Evolutionary conservation across 2,113 vertebrate species (phyloP).

Genomic region (Poeciliopsis retropinna): DNA sequence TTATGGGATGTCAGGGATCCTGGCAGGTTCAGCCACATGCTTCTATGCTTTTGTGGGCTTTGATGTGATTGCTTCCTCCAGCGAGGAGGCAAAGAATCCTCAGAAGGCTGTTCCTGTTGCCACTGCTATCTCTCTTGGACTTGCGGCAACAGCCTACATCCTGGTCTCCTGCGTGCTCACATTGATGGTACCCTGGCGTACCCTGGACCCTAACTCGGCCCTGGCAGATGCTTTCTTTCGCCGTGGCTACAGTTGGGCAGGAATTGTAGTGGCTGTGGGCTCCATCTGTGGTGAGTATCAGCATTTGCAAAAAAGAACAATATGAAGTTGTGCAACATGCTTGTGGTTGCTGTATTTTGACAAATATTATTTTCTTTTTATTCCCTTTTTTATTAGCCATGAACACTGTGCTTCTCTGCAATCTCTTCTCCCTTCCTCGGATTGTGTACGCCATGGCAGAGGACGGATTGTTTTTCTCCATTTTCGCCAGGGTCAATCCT

Average conservation of each 20-base stretch:
- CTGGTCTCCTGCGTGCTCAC: slow-evolving; percentile 92
- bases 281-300: slow-evolving; percentile 93
- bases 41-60: slow-evolving; percentile 97
- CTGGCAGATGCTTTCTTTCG: slow-evolving; percentile 92
- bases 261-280: slow-evolving; percentile 89
- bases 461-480: slow-evolving; percentile 92
- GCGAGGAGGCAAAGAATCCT: slow-evolving; percentile 92
- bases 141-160: slow-evolving; percentile 89
- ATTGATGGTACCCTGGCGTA: slow-evolving; percentile 93
- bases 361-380: slow-evolving; percentile 25
- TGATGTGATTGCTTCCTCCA: slow-evolving; percentile 93
- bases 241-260: slow-evolving; percentile 94
- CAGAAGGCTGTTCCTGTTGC: slow-evolving; percentile 89
- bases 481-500: slow-evolving; percentile 90
- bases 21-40: slow-evolving; percentile 94
- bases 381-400: slow-evolving; percentile 84
- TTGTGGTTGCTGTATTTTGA: slow-evolving; percentile 7
- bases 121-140: slow-evolving; percentile 86
- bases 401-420: slow-evolving; percentile 95
- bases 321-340: background rate
- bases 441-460: slow-evolving; percentile 96
- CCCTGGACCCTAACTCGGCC: slow-evolving; percentile 89
- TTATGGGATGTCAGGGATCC: slow-evolving; percentile 88
- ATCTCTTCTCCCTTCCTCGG: slow-evolving; percentile 94
- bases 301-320: background rate